Evolutionary conservation across 2,888 invertebrate species (phyloP).

Genomic region (Ochlodes sylvanus): DNA sequence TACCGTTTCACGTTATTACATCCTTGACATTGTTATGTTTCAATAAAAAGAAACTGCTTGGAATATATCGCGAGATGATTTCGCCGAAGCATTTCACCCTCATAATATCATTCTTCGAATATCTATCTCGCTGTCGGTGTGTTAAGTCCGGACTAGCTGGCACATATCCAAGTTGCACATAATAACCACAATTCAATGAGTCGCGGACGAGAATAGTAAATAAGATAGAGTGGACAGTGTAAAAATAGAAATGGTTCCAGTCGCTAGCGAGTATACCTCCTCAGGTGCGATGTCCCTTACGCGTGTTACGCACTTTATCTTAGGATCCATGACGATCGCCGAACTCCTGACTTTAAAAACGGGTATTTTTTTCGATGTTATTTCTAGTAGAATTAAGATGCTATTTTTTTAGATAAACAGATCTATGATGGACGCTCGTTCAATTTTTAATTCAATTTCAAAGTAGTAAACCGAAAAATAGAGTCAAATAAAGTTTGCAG

Average conservation of each 20-base stretch:
- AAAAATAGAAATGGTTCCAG: slow-evolving; percentile 83
- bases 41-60: slow-evolving; percentile 50
- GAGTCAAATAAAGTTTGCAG: too few relatives aligned
- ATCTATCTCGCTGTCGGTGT: slow-evolving; percentile 79
- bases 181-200: slow-evolving; percentile 86
- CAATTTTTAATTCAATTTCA: too few relatives aligned
- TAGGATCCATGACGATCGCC: too few relatives aligned
- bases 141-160: slow-evolving; percentile 76
- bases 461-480: too few relatives aligned
- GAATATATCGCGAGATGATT: slow-evolving; percentile 51
- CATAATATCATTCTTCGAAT: slow-evolving; percentile 73
- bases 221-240: slow-evolving; percentile 82
- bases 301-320: slow-evolving; percentile 30
- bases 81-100: slow-evolving; percentile 67
- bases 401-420: too few relatives aligned
- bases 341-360: too few relatives aligned
- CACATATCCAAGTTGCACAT: slow-evolving; percentile 83
- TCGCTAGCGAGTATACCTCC: slow-evolving; percentile 77
- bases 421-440: too few relatives aligned
- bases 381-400: too few relatives aligned
- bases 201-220: slow-evolving; percentile 84
- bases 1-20: slow-evolving; percentile 41
- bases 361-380: too few relatives aligned
- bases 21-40: slow-evolving; percentile 64
- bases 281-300: slow-evolving; percentile 78